These are phyloP conservation scores for Epinephelus malabaricus DNA, from an alignment of 2,797 vertebrate genomes.

Conservation along the genomic window DNA sequence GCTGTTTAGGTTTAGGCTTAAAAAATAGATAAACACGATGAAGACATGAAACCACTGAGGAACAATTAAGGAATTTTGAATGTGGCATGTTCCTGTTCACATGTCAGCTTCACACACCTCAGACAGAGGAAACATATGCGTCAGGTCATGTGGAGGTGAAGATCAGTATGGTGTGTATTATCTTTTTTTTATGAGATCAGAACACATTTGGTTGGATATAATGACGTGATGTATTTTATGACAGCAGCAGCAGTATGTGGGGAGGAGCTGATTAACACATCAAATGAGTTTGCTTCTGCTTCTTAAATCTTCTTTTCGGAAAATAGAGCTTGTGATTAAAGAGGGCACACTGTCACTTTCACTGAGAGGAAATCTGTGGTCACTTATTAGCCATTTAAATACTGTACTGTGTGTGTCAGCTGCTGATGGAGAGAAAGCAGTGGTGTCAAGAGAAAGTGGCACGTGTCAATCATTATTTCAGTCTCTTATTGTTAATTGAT, in stretches of 20 bases:
- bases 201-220: not conserved
- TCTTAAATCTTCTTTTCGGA: not conserved
- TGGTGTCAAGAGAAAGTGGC: not conserved
- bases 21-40: slow-evolving; percentile 42
- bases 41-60: slow-evolving; percentile 32
- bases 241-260: not conserved
- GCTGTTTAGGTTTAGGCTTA: slow-evolving; percentile 30
- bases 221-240: slow-evolving; percentile 12
- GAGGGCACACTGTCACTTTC: not conserved
- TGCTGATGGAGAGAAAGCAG: not conserved
- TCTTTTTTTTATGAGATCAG: slow-evolving; percentile 23
- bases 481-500: too few relatives aligned
- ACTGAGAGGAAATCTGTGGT: not conserved
- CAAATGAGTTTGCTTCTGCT: not conserved
- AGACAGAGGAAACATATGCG: slow-evolving; percentile 29
- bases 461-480: too few relatives aligned
- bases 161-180: not conserved
- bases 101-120: slow-evolving; percentile 40
- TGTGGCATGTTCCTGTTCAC: slow-evolving; percentile 13
- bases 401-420: not conserved
- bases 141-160: slow-evolving; percentile 17
- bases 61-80: not conserved
- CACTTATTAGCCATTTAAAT: not conserved
- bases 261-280: not conserved
- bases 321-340: slow-evolving; percentile 1